phyloP scores from a whole-genome alignment of 2,113 vertebrate genomes.

The Pampusana beccarii region DNA sequence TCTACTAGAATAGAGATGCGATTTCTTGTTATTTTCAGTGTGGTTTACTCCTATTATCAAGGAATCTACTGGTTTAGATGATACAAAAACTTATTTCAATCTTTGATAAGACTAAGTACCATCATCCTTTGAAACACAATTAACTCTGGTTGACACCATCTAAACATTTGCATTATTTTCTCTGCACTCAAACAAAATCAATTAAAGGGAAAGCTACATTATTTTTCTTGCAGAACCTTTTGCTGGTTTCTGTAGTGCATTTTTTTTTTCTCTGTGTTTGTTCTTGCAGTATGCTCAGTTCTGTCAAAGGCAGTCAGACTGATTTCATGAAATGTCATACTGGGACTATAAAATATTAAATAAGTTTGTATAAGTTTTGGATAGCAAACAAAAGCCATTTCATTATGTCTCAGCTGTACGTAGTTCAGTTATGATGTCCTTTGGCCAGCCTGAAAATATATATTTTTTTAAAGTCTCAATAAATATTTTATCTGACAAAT shows the following conservation, averaged over 20 bases:
- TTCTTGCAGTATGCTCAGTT: not conserved
- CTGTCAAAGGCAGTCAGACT: constrained; percentile 1
- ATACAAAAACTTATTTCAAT: not conserved
- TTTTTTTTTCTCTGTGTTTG: not conserved
- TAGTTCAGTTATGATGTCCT: not conserved
- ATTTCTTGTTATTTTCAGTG: not conserved
- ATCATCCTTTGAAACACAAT: not conserved
- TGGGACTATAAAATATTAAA: constrained; percentile 38
- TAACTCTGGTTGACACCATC: not conserved
- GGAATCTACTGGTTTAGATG: not conserved
- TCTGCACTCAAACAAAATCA: not conserved
- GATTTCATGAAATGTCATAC: not conserved
- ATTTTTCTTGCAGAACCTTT: not conserved
- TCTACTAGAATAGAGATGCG: not conserved
- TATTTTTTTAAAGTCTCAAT: not conserved
- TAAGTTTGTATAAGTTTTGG: constrained; percentile 32
- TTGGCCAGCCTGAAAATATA: not conserved
- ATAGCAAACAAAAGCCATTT: not conserved
- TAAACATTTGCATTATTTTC: not conserved
- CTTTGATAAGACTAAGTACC: not conserved
- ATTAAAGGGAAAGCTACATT: not conserved
- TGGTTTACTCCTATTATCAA: not conserved
- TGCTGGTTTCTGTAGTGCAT: not conserved
- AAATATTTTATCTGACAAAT: constrained; percentile 30
- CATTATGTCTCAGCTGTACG: not conserved